phyloP scores from a whole-genome alignment of 2,888 invertebrate genomes.

The Ophonus ardosiacus region DNA sequence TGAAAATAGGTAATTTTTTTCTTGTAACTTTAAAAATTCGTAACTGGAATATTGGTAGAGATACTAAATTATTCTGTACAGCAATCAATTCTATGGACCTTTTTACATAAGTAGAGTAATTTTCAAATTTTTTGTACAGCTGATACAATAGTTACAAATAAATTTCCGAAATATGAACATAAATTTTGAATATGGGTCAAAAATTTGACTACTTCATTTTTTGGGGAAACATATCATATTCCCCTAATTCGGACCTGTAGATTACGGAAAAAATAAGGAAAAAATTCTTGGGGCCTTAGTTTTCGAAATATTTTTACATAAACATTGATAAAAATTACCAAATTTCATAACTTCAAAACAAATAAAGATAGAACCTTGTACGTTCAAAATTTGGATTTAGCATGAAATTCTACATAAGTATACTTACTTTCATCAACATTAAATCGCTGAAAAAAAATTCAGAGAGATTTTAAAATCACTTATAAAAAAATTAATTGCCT shows the following conservation, averaged over 20 bases:
- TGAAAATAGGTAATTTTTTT: not conserved
- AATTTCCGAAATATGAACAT: not conserved
- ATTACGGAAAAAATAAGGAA: too few relatives aligned
- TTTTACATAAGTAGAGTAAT: not conserved
- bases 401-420: not conserved
- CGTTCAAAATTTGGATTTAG: not conserved
- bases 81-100: not conserved
- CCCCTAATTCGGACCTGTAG: too few relatives aligned
- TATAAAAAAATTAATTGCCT: too few relatives aligned
- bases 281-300: too few relatives aligned
- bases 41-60: too few relatives aligned
- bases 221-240: not conserved
- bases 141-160: not conserved
- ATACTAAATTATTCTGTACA: not conserved
- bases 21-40: not conserved
- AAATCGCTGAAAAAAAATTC: not conserved
- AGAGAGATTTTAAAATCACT: too few relatives aligned
- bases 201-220: not conserved
- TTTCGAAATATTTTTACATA: too few relatives aligned
- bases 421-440: not conserved
- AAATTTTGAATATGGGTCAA: not conserved
- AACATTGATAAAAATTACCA: too few relatives aligned
- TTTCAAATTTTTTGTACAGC: not conserved
- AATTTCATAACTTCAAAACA: not conserved
- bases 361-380: not conserved